Evolutionary conservation across 2,888 invertebrate genomes (phyloP).

Genomic region (Hyppa rectilinea): DNA sequence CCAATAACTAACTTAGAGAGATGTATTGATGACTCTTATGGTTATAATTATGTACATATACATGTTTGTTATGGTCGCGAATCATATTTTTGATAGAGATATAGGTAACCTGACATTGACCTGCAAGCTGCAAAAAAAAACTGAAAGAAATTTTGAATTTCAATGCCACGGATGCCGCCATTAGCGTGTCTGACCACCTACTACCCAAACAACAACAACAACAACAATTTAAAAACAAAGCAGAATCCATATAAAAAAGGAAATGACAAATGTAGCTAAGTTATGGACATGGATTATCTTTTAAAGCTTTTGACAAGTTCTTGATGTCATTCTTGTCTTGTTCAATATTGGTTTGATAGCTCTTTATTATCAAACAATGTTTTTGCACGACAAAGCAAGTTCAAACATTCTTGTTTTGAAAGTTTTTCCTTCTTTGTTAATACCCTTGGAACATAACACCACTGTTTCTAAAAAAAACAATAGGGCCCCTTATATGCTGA

Average conservation of each 20-base stretch:
- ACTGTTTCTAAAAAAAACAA: conserved; percentile 20
- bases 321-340: no score
- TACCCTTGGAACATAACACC: not conserved
- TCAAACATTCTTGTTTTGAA: not conserved
- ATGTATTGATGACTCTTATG: no score
- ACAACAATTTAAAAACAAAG: not conserved
- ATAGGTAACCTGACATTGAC: no score
- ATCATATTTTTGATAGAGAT: no score
- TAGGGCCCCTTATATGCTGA: conserved; percentile 5
- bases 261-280: not conserved
- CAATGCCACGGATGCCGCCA: not conserved
- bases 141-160: no score
- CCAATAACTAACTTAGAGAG: no score
- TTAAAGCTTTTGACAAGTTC: not conserved
- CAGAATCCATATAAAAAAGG: not conserved
- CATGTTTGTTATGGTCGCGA: no score
- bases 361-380: not conserved
- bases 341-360: not conserved
- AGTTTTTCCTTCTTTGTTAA: not conserved
- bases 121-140: no score
- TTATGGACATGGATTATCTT: not conserved
- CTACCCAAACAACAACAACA: not conserved
- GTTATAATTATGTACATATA: no score
- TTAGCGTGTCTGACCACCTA: not conserved
- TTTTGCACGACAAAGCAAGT: not conserved